Evolutionary conservation across 2,888 invertebrate genomes (phyloP), one percentile per base, ranked within the genome.

Genomic region (Caenorhabditis sp.): DNA sequence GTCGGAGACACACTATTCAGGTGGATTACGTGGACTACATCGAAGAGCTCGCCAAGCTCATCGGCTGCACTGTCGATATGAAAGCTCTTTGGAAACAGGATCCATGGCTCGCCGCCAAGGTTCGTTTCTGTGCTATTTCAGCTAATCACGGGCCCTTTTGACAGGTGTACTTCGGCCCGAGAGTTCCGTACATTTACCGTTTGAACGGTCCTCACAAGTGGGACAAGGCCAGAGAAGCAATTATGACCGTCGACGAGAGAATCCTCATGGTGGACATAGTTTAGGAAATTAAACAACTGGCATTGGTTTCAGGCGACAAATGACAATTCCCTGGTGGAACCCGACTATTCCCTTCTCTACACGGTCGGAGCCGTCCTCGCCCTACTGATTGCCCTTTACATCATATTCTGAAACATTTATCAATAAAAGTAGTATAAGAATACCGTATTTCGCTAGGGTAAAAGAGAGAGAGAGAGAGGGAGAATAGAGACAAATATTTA

Each of bases 1-100:
- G 87, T 13, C 81, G 79, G n/a, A 73, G 90, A 48, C 90, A 90
- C 81, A 90, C 90, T 4, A 89, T 90, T 20, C 90, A 90, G 77
- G 90, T 90, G 2, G 89, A 90, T 70, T 86, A 83, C 66, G 76
- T 84, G 9, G 74, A 80, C 7, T 90, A 89, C 79, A 90, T 91
- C 90, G 91, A 91, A 78, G 90, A 90, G 62, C 73, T 91, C 55
- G 90, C 91, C 4, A 83, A 83, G 35, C 32, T 90, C 9, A 85
- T 89, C 20, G 90, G 90, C 30, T 63, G 65, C 15, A 53, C 52
- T n/a, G 20, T 72, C 30, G 55, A 78, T 48, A 68, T 72, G 62
- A 62, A 41, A 35, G 50, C 50, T 30, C 13, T 78, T 24, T 58
- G 56, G 52, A 61, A 46, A 17, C 45, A 63, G 24, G 77, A 78